Base-by-base conservation (phyloP, 2,113 vertebrate genomes). In the Centrocercus urophasianus region DNA sequence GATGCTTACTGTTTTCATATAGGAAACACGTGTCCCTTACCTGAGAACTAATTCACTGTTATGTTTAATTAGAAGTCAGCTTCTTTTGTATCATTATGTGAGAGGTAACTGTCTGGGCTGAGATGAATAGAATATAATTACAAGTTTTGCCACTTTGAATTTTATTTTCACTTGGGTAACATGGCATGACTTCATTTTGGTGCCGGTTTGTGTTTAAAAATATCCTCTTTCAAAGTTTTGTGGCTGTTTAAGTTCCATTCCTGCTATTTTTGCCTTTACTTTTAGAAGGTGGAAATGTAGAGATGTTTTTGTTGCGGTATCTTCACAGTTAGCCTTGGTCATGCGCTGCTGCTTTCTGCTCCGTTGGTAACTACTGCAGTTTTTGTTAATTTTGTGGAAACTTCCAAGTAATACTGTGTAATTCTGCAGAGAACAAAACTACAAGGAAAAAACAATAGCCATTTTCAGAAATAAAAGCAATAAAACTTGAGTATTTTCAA, bases 311-410 rank as follows among this genome's bases (percentile, higher is more conserved):
- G 16, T 82, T 61, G 13, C 24, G 50, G 27, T 59, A 6, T 76
- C 60, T 76, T 87, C 48, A 42, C 89, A 42, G 38, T 72, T 82
- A 61, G 13, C 20, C 8, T 32, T 88, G 74, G 63, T 56, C 69
- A 27, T 60, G 9, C 66, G 45, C 50, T 24, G 24, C 57, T 81
- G 48, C 54, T 93, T 90, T 95, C 94, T 52, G n/a, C 27, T 34
- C 27, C 22, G 17, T 79, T 89, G 69, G 60, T 78, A 87, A 47
- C n/a, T 48, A n/a, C 52, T 83, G 17, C 36, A 90, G 30, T 83
- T 96, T 90, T 69, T 88, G 18, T 72, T 79, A 74, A 86, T 88
- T 74, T 83, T 81, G 19, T 72, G 52, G 28, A 64, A 78, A 67
- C 16, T 38, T 63, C 9, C 8, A 77, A 40, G 25, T 83, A 64